Evolutionary conservation across 1,140 invertebrate species (phyloP).

Genomic region (Cephus cinctus): DNA sequence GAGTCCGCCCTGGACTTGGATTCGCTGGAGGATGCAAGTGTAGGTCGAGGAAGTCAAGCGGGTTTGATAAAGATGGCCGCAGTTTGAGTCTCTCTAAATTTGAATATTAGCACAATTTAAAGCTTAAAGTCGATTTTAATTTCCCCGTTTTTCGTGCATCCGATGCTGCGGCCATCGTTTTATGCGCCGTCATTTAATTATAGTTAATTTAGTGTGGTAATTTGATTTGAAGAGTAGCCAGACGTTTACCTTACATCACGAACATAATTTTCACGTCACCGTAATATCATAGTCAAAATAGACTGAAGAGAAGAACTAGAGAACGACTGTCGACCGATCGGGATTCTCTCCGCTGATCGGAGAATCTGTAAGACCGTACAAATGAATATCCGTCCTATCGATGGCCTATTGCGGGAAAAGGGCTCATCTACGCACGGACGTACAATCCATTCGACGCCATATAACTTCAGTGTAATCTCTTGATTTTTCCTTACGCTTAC

Average conservation of each 20-base stretch:
- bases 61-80: conserved; percentile 57
- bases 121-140: background rate
- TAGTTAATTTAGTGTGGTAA: background rate
- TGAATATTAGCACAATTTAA: background rate
- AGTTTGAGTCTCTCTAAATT: conserved; percentile 22
- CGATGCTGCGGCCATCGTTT: background rate
- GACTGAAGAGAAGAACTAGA: too few relatives aligned
- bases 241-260: background rate
- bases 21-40: conserved; percentile 68
- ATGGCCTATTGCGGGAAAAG: too few relatives aligned
- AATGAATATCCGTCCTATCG: too few relatives aligned
- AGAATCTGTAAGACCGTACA: too few relatives aligned
- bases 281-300: too few relatives aligned
- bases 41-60: conserved; percentile 57
- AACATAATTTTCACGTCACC: background rate
- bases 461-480: too few relatives aligned
- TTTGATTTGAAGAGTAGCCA: background rate
- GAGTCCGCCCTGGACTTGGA: conserved; percentile 83
- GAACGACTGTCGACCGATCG: too few relatives aligned
- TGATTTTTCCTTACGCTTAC: too few relatives aligned
- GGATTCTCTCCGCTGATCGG: too few relatives aligned
- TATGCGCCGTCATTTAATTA: background rate
- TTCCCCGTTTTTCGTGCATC: background rate
- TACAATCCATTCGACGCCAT: too few relatives aligned
- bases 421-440: too few relatives aligned